phyloP scores from a whole-genome alignment of 2,113 vertebrate genomes.

The Microcebus lehilahytsara region DNA sequence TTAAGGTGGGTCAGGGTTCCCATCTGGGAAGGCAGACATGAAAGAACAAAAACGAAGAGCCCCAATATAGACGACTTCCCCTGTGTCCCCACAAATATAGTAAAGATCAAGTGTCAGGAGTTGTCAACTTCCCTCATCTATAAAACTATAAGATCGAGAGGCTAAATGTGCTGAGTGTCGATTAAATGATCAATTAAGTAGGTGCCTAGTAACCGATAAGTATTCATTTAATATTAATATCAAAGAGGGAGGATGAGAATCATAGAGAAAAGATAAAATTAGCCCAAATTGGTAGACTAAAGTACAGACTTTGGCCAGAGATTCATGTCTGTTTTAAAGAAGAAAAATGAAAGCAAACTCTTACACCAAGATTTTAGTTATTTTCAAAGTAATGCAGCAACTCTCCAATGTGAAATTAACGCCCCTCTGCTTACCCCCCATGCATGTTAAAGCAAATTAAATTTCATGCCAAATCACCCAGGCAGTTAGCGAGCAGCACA shows the following conservation, averaged over 20 bases:
- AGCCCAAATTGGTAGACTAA: neutral
- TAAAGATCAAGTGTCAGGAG: neutral
- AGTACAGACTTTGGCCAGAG: neutral
- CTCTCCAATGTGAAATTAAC: slow-evolving; percentile 58
- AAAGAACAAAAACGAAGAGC: neutral
- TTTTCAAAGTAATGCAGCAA: slow-evolving; percentile 45
- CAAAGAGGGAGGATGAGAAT: neutral
- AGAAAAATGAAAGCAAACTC: slow-evolving; percentile 19
- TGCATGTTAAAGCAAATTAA: slow-evolving; percentile 70
- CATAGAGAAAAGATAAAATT: neutral
- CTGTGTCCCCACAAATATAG: rapidly evolving
- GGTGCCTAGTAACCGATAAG: neutral
- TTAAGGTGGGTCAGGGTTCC: neutral
- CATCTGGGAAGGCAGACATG: neutral
- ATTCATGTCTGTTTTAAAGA: neutral
- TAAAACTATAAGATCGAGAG: neutral
- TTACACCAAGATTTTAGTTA: slow-evolving; percentile 39
- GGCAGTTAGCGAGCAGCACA: slow-evolving; percentile 54
- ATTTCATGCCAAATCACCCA: slow-evolving; percentile 67
- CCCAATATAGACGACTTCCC: no score
- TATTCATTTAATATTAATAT: neutral
- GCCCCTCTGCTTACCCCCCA: slow-evolving; percentile 47
- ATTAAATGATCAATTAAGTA: neutral
- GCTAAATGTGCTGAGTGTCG: neutral
- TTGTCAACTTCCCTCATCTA: neutral